Evolutionary conservation across 2,113 vertebrate species (phyloP).

Genomic region (Hyaena hyaena): DNA sequence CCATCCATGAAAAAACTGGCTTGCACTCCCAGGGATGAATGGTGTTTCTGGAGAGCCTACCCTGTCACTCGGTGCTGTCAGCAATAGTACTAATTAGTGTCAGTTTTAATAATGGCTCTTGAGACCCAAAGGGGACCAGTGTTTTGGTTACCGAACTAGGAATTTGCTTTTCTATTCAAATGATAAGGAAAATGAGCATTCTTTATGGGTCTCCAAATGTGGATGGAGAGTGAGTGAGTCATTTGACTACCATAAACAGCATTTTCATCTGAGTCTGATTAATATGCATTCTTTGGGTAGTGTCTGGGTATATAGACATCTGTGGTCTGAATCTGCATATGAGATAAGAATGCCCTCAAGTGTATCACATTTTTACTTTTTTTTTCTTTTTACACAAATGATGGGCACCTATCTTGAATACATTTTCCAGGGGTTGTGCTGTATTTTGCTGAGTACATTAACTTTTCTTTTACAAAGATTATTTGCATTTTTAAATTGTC

Average conservation of each 20-base stretch:
- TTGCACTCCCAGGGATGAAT: neutral
- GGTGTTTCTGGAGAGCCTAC: neutral
- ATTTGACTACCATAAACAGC: neutral
- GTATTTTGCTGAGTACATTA: neutral
- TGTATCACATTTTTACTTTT: neutral
- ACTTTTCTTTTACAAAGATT: neutral
- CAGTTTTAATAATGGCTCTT: conserved; percentile 63
- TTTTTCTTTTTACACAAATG: neutral
- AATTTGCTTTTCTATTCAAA: conserved; percentile 52
- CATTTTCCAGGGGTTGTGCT: neutral
- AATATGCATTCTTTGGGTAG: neutral
- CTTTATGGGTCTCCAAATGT: neutral
- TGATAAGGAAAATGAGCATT: conserved; percentile 18
- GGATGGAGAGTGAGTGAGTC: neutral
- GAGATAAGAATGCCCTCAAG: neutral
- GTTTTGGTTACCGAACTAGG: conserved; percentile 40
- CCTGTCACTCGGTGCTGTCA: conserved; percentile 58
- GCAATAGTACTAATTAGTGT: conserved; percentile 52
- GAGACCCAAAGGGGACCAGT: neutral
- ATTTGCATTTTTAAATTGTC: conserved; percentile 1
- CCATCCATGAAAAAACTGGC: neutral
- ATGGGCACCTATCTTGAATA: neutral
- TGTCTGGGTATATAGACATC: neutral
- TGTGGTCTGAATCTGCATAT: neutral
- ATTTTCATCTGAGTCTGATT: neutral